Percentiles rank a stretch among this genome's conserved stretches.
phyloP scores from a whole-genome alignment of 2,888 invertebrate genomes.

The Blastobasis lacticolella region DNA sequence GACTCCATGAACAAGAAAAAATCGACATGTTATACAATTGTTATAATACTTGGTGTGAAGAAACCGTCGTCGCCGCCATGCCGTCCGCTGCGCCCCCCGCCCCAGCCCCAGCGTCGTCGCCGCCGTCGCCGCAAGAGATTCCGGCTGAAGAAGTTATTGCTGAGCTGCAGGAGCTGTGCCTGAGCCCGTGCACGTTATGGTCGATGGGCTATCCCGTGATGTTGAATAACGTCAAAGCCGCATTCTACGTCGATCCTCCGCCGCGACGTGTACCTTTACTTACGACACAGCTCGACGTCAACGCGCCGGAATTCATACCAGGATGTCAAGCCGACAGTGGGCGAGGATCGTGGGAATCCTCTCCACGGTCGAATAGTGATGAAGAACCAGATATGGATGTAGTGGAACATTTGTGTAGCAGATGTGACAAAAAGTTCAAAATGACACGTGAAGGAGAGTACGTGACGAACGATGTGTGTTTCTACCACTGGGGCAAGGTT shows the following conservation, averaged over 20 bases:
- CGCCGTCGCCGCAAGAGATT: constrained; percentile 65
- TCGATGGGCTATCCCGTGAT: constrained; percentile 83
- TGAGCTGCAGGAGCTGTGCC: constrained; percentile 75
- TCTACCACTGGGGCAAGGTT: constrained; percentile 91
- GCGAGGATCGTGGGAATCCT: constrained; percentile 69
- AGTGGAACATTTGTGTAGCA: constrained; percentile 78
- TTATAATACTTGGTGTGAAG: constrained; percentile 58
- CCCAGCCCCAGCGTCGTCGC: constrained; percentile 61
- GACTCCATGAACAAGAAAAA: constrained; percentile 44
- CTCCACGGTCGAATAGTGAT: constrained; percentile 72
- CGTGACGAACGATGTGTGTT: constrained; percentile 82
- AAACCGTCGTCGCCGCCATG: constrained; percentile 57
- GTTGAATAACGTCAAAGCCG: constrained; percentile 67
- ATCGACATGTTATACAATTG: no score
- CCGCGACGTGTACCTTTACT: constrained; percentile 56
- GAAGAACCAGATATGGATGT: constrained; percentile 63
- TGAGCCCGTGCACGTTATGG: constrained; percentile 76
- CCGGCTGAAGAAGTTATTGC: constrained; percentile 73
- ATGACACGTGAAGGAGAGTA: constrained; percentile 83
- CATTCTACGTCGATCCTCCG: constrained; percentile 75
- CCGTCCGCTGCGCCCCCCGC: constrained; percentile 51
- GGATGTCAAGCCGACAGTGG: constrained; percentile 70
- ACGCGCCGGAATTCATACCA: constrained; percentile 81
- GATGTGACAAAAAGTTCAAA: constrained; percentile 82
- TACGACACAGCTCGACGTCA: constrained; percentile 72